These are phyloP conservation scores for Hybos culiciformis DNA, from an alignment of 2,888 invertebrate genomes.

Conservation along the genomic window DNA sequence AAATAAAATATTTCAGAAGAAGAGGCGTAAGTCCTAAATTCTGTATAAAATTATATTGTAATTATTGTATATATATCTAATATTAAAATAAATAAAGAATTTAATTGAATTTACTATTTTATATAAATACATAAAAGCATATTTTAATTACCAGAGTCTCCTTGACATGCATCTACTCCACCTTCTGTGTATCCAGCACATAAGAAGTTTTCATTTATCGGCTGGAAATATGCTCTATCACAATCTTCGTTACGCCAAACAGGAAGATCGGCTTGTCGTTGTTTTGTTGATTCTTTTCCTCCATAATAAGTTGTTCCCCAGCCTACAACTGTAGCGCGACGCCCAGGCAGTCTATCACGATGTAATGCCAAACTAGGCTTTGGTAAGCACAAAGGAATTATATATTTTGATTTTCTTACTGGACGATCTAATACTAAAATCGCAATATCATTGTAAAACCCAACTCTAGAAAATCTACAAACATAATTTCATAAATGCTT, in stretches of 20 bases:
- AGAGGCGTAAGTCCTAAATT: background rate
- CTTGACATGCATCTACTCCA: conserved; percentile 88
- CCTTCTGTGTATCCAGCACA: conserved; percentile 83
- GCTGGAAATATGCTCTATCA: conserved; percentile 81
- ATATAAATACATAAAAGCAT: background rate
- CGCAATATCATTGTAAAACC: conserved; percentile 92
- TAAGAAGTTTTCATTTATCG: conserved; percentile 77
- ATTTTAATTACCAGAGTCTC: conserved; percentile 10
- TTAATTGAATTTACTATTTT: background rate
- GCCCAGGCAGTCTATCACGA: conserved; percentile 39
- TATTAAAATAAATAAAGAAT: too few species aligned
- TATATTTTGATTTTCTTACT: conserved; percentile 68
- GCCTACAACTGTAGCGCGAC: conserved; percentile 75
- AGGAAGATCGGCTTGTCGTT: conserved; percentile 71
- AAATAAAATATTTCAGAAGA: background rate
- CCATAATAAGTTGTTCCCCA: conserved; percentile 89
- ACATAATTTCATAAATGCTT: conserved; percentile 8
- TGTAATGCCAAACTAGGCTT: conserved; percentile 36
- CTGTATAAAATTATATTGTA: too few species aligned
- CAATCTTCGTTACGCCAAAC: conserved; percentile 85
- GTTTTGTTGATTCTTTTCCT: conserved; percentile 73
- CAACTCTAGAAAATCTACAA: conserved; percentile 77
- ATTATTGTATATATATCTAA: too few species aligned
- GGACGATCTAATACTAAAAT: conserved; percentile 40
- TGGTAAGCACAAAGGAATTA: conserved; percentile 78